Base-by-base conservation (phyloP, 2,888 invertebrate genomes). In the Barypeithes pellucidus region DNA sequence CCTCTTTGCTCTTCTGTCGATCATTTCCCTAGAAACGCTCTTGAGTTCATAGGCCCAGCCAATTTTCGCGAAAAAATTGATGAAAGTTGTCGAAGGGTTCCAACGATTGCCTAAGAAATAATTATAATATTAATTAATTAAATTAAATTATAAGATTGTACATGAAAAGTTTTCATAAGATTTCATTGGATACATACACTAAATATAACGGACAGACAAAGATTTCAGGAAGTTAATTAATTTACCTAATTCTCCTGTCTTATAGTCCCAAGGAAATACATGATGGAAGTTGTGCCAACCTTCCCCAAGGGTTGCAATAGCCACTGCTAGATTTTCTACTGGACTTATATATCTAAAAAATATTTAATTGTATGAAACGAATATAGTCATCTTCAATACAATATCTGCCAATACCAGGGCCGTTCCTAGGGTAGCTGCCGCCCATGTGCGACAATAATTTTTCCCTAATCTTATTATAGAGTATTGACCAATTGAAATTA, bases 241-340 rank as follows among this genome's bases (percentile, higher is more conserved):
- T 29, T 45, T 60, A 70, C 74, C 86, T 66, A 86, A 75, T 85
- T 89, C 90, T 80, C 84, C 90, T 79, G 88, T 89, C 82, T 86
- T 89, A 83, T 87, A 89, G 77, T 87, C 89, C 88, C 87, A 89
- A 0, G 86, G 91, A 81, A 93, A 92, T 12, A 92, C 93, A 83
- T 94, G 94, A 82, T 94, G 94, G 82, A 92, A 94, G 85, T 94
- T 94, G 85, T 94, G 94, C 93, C 93, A 94, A 14, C 94, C 94
- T 82, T 94, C 94, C 0, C 94, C 94, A 14, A 94, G 84, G 0
- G 94, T 92, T 7, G 93, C 91, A 50, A 94, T 85, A n/a, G 94
- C 92, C 0, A 94, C 94, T 4, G 90, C 86, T 5, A 91, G 83
- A 80, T 91, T 94, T 81, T 94, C 94, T 4, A 91, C 92, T 0